Conservation (phyloP, 2,797 vertebrate species). For the Cyclura pinguis region DNA sequence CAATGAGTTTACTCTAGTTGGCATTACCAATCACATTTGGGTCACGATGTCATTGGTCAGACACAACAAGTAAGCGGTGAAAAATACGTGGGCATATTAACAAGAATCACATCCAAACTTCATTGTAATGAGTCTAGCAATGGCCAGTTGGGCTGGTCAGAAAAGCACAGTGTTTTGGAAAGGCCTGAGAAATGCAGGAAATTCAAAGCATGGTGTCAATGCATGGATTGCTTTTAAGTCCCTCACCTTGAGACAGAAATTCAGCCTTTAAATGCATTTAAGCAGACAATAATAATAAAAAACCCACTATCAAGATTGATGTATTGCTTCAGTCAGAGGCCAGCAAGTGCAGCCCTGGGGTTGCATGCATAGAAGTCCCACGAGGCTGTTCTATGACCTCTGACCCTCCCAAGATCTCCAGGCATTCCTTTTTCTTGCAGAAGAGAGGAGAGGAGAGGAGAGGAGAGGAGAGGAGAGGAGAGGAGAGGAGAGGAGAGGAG, state of each 20-base stretch:
- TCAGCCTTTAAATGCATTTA: not conserved
- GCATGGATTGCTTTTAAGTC: not conserved
- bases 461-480: too few relatives aligned
- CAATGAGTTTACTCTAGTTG: not conserved
- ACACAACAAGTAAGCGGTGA: not conserved
- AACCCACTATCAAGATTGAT: not conserved
- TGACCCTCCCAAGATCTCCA: too few relatives aligned
- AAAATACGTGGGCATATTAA: not conserved
- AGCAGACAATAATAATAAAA: not conserved
- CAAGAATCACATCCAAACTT: not conserved
- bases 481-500: too few relatives aligned
- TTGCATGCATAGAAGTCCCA: too few relatives aligned
- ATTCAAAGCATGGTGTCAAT: not conserved
- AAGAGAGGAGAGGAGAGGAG: too few relatives aligned
- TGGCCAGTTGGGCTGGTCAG: not conserved
- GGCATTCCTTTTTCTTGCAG: too few relatives aligned
- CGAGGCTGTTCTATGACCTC: too few relatives aligned
- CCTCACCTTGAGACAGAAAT: not conserved
- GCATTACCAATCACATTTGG: not conserved
- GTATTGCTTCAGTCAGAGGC: not conserved
- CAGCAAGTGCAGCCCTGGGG: too few relatives aligned
- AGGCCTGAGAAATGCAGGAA: not conserved
- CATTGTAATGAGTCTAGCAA: not conserved
- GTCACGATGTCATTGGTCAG: not conserved
- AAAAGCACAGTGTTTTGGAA: not conserved